Evolutionary conservation across 2,888 invertebrate genomes (phyloP).

Genomic region (Heliconius charithonia): DNA sequence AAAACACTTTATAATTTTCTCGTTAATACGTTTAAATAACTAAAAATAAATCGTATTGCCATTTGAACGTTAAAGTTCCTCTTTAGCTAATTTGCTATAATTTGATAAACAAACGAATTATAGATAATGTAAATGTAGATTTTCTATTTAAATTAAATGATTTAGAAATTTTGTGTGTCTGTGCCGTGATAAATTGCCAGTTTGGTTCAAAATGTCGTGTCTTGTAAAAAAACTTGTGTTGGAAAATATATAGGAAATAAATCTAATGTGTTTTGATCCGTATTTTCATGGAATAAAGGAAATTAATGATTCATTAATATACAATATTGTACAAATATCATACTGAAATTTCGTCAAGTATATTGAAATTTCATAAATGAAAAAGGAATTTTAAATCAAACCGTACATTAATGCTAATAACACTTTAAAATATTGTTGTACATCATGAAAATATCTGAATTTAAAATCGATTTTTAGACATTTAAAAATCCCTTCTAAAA

Average conservation of each 20-base stretch:
- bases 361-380: no score
- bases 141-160: conserved; percentile 4
- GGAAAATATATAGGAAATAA: neutral
- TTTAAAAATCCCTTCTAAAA: neutral
- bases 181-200: conserved; percentile 6
- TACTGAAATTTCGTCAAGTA: neutral
- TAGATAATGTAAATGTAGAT: conserved; percentile 7
- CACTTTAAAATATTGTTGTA: neutral
- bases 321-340: neutral
- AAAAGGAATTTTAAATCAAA: neutral
- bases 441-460: neutral
- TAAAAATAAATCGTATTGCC: neutral
- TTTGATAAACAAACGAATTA: conserved; percentile 24
- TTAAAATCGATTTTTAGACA: neutral
- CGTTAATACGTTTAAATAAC: neutral
- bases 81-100: conserved; percentile 19
- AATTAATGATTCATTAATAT: neutral
- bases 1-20: neutral
- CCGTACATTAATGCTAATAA: neutral
- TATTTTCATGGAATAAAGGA: conserved; percentile 17
- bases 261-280: conserved; percentile 4
- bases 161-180: neutral
- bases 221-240: neutral
- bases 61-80: conserved; percentile 6
- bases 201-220: neutral